phyloP scores from a whole-genome alignment of 2,113 vertebrate genomes.

The Paradoxurus hermaphroditus region DNA sequence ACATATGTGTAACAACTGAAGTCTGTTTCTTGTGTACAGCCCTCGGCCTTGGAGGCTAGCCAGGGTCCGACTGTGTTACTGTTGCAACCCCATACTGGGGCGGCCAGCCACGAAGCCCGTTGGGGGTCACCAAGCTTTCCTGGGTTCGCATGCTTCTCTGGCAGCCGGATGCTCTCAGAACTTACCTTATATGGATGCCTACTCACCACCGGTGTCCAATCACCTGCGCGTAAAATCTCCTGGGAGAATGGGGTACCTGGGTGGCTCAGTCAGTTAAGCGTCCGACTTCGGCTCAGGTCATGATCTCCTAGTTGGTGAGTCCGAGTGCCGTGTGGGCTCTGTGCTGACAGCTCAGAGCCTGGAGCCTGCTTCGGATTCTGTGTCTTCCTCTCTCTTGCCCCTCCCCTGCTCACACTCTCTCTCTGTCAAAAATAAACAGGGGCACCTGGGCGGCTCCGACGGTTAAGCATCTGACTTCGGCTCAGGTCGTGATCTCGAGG shows the following conservation, averaged over 20 bases:
- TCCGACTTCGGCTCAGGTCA: too few relatives aligned
- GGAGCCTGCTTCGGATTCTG: too few relatives aligned
- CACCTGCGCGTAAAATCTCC: neutral
- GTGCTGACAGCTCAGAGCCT: too few relatives aligned
- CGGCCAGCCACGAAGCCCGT: neutral
- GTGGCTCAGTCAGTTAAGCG: too few relatives aligned
- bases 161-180: neutral
- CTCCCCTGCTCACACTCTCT: too few relatives aligned
- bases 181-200: neutral
- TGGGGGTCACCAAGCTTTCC: neutral
- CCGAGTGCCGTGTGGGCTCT: too few relatives aligned
- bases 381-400: too few relatives aligned
- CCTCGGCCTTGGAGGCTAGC: neutral
- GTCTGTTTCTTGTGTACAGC: neutral
- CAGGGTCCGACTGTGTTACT: neutral
- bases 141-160: neutral
- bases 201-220: neutral
- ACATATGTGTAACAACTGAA: neutral
- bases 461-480: too few relatives aligned
- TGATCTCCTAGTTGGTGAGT: too few relatives aligned
- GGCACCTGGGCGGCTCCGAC: too few relatives aligned
- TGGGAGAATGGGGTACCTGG: neutral
- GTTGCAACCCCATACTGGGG: neutral
- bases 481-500: too few relatives aligned
- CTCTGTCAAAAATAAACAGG: too few relatives aligned